Evolutionary conservation across 1,140 invertebrate species (phyloP), one percentile per base, ranked within the genome.

Genomic region (Penaeus chinensis): DNA sequence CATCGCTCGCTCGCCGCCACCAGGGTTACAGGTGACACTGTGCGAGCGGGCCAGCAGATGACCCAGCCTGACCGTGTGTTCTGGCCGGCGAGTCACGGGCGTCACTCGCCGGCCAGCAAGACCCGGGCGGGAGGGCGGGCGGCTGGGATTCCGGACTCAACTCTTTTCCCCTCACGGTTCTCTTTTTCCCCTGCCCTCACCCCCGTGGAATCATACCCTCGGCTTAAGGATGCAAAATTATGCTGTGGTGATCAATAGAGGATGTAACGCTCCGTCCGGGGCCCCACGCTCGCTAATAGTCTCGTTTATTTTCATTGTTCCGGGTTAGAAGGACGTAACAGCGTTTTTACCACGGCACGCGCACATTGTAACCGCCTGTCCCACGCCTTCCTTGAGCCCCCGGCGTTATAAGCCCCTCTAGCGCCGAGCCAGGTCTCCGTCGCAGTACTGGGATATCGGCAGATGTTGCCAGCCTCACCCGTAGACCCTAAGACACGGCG

Each of bases 221-320:
- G 86, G 89, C 87, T 89, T 89, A 89, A 88, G 89, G 89, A 90
- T 90, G 89, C 89, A 90, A 88, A 88, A 90, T 90, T 90, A 90
- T 90, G 89, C 89, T 83, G 86, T 78, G 78, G 89, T 90, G 89
- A 90, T 90, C 89, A 90, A 90, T 90, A 90, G 89, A 85, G 80
- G 86, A 82, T 77, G 86, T 85, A 82, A 90, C 86, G 89, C 89
- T 90, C 77, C 79, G 82, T 80, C 78, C 79, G 84, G 89, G 87
- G 83, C 87, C 84, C 88, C 86, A 79, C 86, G 89, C 86, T 87
- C 79, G 86, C 89, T 90, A 90, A 90, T 90, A 90, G 86, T 88
- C 86, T 79, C 89, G 89, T 90, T 90, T 90, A 88, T 90, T 88
- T 87, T 85, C 89, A 88, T 90, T 90, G 89, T 90, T 90, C 84